Evolutionary conservation across 2,888 invertebrate genomes (phyloP).

Genomic region (Harpalus rufipes): DNA sequence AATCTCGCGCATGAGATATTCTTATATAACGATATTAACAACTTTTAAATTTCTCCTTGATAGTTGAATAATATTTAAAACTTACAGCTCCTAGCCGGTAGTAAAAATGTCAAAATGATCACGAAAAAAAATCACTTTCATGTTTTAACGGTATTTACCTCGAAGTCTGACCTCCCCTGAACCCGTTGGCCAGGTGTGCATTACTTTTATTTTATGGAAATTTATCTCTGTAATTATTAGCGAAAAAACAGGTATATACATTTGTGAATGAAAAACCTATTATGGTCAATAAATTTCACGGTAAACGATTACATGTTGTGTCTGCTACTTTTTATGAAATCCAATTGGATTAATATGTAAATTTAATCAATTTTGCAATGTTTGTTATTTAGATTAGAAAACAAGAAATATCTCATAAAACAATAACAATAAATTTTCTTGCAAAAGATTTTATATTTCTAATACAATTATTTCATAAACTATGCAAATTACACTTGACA

Average conservation of each 20-base stretch:
- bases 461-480: no score
- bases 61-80: neutral
- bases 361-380: slow-evolving; percentile 1
- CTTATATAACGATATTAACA: neutral
- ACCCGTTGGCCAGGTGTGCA: neutral
- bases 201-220: neutral
- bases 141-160: neutral
- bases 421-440: no score
- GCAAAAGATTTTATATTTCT: no score
- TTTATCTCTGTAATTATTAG: neutral
- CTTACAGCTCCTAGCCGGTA: neutral
- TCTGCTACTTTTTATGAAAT: neutral
- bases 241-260: slow-evolving; percentile 1
- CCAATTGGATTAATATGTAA: neutral
- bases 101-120: neutral
- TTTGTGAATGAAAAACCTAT: neutral
- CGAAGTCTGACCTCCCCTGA: neutral
- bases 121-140: slow-evolving; percentile 6
- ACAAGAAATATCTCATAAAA: no score
- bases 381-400: neutral
- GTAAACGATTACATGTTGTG: neutral
- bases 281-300: neutral
- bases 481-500: no score
- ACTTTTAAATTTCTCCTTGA: neutral
- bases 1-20: neutral